Evolutionary conservation across 2,797 vertebrate species (phyloP).

Genomic region (Karalla daura): DNA sequence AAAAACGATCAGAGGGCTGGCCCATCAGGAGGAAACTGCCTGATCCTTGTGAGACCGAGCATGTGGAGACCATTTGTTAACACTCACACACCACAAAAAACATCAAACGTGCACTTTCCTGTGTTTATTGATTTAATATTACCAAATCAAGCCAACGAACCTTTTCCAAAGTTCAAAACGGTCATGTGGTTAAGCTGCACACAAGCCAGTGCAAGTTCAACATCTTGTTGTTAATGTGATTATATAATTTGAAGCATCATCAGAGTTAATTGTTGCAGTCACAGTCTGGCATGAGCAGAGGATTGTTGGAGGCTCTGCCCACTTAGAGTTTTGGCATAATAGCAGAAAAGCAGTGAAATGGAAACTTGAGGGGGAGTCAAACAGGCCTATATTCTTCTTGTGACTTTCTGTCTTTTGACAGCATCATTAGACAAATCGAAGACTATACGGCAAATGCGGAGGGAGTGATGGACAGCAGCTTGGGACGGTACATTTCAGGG

Average conservation of each 20-base stretch:
- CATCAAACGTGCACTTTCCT: slow-evolving; percentile 6
- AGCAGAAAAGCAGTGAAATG: slow-evolving; percentile 24
- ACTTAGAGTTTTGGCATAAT: slow-evolving; percentile 38
- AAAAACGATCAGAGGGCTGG: slow-evolving; percentile 13
- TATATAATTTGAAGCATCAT: slow-evolving; percentile 9
- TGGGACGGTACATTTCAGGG: slow-evolving; percentile 16
- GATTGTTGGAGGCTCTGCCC: slow-evolving; percentile 19
- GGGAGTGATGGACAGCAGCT: slow-evolving; percentile 38
- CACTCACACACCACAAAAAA: background rate
- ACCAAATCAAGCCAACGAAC: background rate
- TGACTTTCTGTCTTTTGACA: slow-evolving; percentile 44
- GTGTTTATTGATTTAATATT: slow-evolving; percentile 2
- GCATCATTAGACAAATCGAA: slow-evolving; percentile 35
- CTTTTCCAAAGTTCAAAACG: background rate
- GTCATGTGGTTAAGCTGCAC: background rate
- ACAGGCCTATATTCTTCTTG: slow-evolving; percentile 18
- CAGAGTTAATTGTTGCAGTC: background rate
- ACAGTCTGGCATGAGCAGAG: background rate
- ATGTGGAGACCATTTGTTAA: background rate
- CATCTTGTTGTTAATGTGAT: background rate
- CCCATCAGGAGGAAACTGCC: background rate
- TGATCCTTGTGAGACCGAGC: background rate
- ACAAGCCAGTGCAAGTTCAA: too few species aligned
- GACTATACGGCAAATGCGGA: slow-evolving; percentile 15
- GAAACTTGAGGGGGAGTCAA: slow-evolving; percentile 26